phyloP scores from a whole-genome alignment of 2,113 vertebrate genomes.

The Cromileptes altivelis region DNA sequence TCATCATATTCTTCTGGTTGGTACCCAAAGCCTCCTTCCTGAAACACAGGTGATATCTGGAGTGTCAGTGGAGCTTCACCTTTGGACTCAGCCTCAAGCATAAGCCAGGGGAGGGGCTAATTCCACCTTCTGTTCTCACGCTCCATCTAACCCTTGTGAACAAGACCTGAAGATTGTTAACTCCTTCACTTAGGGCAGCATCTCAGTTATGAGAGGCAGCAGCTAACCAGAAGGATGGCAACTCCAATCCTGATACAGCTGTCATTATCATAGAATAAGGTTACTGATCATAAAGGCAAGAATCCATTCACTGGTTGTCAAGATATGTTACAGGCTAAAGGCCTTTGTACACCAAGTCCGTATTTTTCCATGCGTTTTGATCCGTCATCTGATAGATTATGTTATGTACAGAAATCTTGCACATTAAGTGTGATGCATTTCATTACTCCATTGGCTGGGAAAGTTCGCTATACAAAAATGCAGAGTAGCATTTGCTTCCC shows the following conservation, averaged over 20 bases:
- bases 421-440: too few species aligned
- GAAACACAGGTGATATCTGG: neutral
- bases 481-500: too few species aligned
- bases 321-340: neutral
- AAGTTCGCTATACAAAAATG: too few species aligned
- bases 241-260: too few species aligned
- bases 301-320: neutral
- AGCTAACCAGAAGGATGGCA: too few species aligned
- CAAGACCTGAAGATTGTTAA: neutral
- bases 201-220: too few species aligned
- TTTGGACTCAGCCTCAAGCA: neutral
- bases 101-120: neutral
- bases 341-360: too few species aligned
- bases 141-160: neutral
- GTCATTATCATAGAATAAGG: neutral
- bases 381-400: too few species aligned
- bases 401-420: too few species aligned
- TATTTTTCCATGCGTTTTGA: too few species aligned
- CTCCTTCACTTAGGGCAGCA: neutral
- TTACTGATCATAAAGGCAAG: too few species aligned
- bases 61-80: neutral
- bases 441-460: too few species aligned
- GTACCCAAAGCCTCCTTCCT: neutral
- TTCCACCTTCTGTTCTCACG: slow-evolving; percentile 16
- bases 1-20: neutral